A percentile compares a stretch with the other conserved stretches of the same genome.
Evolutionary conservation across 2,888 invertebrate species (phyloP).

Genomic region (Polymixis flavicincta): DNA sequence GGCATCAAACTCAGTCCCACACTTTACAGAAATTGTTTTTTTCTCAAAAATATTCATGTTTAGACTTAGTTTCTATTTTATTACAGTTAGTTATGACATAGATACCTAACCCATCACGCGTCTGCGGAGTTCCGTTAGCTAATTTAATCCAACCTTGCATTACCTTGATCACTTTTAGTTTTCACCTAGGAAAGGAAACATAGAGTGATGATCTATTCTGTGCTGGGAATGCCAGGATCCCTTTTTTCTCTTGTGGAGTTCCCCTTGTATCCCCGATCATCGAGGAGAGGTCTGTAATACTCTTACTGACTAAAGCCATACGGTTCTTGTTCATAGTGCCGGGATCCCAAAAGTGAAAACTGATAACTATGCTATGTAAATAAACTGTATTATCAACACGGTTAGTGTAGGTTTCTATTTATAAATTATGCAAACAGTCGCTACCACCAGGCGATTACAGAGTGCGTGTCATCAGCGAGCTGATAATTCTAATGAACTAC

Average conservation of each 20-base stretch:
- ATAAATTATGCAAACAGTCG: slow-evolving; percentile 14
- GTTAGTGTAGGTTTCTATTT: not conserved
- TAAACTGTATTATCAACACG: slow-evolving; percentile 7
- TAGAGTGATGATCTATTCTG: not conserved
- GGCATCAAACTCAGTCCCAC: no score
- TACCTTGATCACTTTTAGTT: not conserved
- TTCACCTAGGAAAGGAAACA: not conserved
- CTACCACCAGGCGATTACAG: slow-evolving; percentile 15
- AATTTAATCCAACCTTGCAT: not conserved
- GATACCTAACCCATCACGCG: not conserved
- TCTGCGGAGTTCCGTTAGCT: not conserved
- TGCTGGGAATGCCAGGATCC: not conserved
- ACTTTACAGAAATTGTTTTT: no score
- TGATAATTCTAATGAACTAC: slow-evolving; percentile 10
- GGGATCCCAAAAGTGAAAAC: not conserved
- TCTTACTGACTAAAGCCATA: not conserved
- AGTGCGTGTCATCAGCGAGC: slow-evolving; percentile 13
- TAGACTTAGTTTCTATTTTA: no score
- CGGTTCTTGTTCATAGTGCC: not conserved
- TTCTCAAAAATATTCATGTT: no score
- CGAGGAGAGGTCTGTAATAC: not conserved
- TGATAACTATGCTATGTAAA: not conserved
- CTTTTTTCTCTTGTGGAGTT: not conserved
- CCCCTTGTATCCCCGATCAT: not conserved
- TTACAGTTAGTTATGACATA: no score